Evolutionary conservation across 2,888 invertebrate genomes (phyloP).

Genomic region (Bibio marci): DNA sequence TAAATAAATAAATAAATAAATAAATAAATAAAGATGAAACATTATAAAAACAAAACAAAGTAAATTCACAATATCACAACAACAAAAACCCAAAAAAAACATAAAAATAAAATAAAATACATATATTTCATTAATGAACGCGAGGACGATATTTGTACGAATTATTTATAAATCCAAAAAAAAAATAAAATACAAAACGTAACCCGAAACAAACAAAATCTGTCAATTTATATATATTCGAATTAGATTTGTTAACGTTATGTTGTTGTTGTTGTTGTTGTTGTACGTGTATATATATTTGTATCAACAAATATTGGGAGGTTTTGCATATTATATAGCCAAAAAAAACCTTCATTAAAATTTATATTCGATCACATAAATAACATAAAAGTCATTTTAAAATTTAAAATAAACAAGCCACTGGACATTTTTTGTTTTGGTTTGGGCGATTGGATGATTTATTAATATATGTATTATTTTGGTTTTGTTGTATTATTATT

Average conservation of each 20-base stretch:
- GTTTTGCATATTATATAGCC: slow-evolving; percentile 1
- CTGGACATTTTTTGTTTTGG: slow-evolving; percentile 3
- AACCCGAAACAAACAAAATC: background rate
- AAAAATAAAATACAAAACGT: background rate
- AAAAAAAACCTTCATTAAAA: slow-evolving; percentile 5
- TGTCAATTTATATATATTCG: slow-evolving; percentile 5
- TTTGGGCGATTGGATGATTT: background rate
- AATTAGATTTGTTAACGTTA: slow-evolving; percentile 3
- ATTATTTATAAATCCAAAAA: background rate
- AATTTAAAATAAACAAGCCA: slow-evolving; percentile 5
- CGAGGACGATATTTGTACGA: background rate
- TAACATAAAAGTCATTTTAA: slow-evolving; percentile 5
- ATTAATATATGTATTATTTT: too few relatives aligned
- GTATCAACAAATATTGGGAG: slow-evolving; percentile 1
- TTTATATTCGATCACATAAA: slow-evolving; percentile 6
- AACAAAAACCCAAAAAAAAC: too few relatives aligned
- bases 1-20: too few relatives aligned
- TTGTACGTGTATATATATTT: background rate
- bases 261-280: background rate
- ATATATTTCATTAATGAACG: background rate
- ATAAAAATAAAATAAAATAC: too few relatives aligned
- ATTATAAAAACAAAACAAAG: too few relatives aligned
- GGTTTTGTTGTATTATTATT: too few relatives aligned
- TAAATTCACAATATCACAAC: too few relatives aligned
- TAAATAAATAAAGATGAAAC: too few relatives aligned